Percentiles rank a stretch among this genome's conserved stretches.
Evolutionary conservation across 2,113 vertebrate genomes (phyloP).

Genomic region (Clarias batrachus): DNA sequence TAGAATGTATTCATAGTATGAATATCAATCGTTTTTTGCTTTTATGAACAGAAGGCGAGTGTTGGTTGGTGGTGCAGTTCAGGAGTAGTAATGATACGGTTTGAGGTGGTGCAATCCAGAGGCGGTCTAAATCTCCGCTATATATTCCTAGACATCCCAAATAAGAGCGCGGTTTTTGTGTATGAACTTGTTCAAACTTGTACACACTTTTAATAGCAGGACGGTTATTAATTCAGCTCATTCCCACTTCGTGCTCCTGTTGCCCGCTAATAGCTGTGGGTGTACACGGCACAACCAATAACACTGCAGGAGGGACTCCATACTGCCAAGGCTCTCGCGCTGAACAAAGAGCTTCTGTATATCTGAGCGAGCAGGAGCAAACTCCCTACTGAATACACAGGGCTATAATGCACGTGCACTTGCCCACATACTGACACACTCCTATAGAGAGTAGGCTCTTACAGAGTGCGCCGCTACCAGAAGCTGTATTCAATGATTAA

Average conservation of each 20-base stretch:
- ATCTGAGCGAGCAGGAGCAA: constrained; percentile 45
- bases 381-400: constrained; percentile 28
- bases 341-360: constrained; percentile 70
- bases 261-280: constrained; percentile 56
- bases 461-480: neutral
- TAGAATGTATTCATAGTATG: neutral
- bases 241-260: constrained; percentile 46
- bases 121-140: constrained; percentile 1
- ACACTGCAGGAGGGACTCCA: constrained; percentile 36
- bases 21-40: neutral
- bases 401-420: constrained; percentile 32
- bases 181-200: constrained; percentile 14
- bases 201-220: constrained; percentile 44
- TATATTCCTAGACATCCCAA: constrained; percentile 37
- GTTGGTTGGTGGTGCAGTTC: neutral
- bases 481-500: neutral
- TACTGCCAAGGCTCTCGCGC: constrained; percentile 51
- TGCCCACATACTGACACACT: neutral
- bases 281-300: constrained; percentile 48
- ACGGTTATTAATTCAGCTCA: constrained; percentile 61
- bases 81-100: neutral
- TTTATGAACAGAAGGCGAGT: constrained; percentile 4
- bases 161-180: constrained; percentile 48
- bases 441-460: neutral
- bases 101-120: constrained; percentile 15